These are phyloP conservation scores for Thripadectes ignobilis DNA, from an alignment of 2,797 vertebrate genomes.

Conservation along the genomic window DNA sequence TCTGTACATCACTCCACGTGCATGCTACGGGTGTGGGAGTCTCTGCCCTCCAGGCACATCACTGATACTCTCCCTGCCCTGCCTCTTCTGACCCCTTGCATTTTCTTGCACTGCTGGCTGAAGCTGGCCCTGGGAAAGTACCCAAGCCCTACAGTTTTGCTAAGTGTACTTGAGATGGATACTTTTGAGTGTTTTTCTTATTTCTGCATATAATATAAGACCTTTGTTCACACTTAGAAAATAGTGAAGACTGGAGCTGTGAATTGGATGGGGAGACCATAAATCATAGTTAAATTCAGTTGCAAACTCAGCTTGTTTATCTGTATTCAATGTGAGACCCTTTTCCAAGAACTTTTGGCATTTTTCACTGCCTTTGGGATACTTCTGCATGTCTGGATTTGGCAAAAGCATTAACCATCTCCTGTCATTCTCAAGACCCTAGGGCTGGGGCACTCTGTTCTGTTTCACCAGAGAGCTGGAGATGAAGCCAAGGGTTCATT, in stretches of 20 bases:
- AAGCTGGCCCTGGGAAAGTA: not conserved
- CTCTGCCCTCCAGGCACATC: not conserved
- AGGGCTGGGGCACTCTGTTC: not conserved
- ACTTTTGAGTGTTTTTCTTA: not conserved
- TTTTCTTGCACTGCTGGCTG: accelerated
- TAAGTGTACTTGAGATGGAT: not conserved
- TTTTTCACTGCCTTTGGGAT: not conserved
- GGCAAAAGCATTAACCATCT: not conserved
- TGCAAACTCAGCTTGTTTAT: not conserved
- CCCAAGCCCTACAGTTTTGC: accelerated
- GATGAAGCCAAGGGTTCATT: not conserved
- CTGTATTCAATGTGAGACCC: not conserved
- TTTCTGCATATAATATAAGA: not conserved
- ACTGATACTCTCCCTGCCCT: not conserved
- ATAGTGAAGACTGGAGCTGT: not conserved
- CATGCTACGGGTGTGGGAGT: accelerated
- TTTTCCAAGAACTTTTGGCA: not conserved
- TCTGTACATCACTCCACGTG: not conserved
- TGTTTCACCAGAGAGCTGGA: not conserved
- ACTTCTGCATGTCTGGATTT: not conserved
- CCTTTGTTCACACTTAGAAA: not conserved
- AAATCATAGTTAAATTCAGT: not conserved
- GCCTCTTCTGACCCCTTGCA: not conserved
- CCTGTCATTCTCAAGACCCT: not conserved
- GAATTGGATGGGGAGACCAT: not conserved